Evolutionary conservation across 2,888 invertebrate species (phyloP), one percentile per base, ranked within the genome.

Genomic region (Anoplius nigerrimus): DNA sequence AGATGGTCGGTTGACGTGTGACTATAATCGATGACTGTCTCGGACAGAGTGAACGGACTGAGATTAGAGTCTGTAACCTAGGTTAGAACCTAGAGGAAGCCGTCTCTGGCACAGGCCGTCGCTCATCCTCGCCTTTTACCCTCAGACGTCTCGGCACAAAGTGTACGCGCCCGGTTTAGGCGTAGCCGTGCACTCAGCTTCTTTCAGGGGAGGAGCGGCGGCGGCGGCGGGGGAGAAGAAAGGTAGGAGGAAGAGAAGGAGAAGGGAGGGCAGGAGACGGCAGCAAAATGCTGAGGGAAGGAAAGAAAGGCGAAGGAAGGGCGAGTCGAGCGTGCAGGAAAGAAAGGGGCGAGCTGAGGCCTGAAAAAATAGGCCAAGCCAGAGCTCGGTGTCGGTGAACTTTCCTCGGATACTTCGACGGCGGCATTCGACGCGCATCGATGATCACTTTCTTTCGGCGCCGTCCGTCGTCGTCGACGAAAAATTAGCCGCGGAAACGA

Each of bases 341-440:
- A 61, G 62, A 63, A 69, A 73, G 57, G 69, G 63, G 72, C 20
- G 57, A 54, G 60, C 73, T 62, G 57, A 63, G 63, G 66, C 59
- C 59, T 69, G 69, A 69, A 74, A 74, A 74, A 74, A 74, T 73
- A 74, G 73, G 74, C 73, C 73, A 72, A 72, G 62, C 73, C 66
- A 59, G 56, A 6, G 11, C 34, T 5, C 22, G 55, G 73, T 74
- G 73, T 73, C 74, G 74, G 58, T 73, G 74, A 74, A 74, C 74
- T 74, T 74, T 74, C 70, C 68, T 64, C 62, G 51, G 66, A 67
- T 70, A 64, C 73, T 70, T 74, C 51, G 74, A 66, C 66, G 6
- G 27, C 27, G 4, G 27, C 27, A 27, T 6, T 27, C 27, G 6
- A 6, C 34, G 11, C 1, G 34, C 34, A 6, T 2, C 11, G 34